phyloP scores from a whole-genome alignment of 2,113 vertebrate genomes.

The Mobula hypostoma region DNA sequence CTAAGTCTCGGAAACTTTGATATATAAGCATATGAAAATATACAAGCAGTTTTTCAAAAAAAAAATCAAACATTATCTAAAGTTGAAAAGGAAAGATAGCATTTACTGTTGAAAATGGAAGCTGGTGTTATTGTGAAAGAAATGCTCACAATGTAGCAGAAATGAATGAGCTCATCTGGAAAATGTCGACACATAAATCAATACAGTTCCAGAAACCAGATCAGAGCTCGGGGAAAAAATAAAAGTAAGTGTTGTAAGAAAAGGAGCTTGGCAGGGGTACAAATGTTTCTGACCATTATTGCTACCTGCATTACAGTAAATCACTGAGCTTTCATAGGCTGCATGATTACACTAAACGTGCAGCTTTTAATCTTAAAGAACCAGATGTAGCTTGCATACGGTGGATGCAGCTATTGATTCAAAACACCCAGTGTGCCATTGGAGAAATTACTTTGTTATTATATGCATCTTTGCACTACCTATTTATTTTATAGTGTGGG shows the following conservation, averaged over 20 bases:
- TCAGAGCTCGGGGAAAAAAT: background rate
- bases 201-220: background rate
- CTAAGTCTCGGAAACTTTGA: background rate
- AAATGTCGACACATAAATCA: background rate
- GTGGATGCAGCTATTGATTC: conserved; percentile 19
- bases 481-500: background rate
- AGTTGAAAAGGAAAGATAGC: background rate
- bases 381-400: background rate
- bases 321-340: background rate
- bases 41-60: background rate
- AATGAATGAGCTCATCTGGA: conserved; percentile 12
- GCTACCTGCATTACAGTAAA: background rate
- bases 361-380: background rate
- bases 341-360: background rate
- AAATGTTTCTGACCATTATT: background rate
- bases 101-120: background rate
- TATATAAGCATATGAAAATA: background rate
- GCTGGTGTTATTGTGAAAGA: background rate
- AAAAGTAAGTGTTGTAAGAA: background rate
- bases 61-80: no score
- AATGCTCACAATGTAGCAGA: background rate
- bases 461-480: background rate
- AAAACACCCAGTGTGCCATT: background rate
- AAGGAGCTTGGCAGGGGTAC: background rate
- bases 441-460: background rate